Base-by-base conservation (phyloP, 2,797 vertebrate genomes). In the Arremon aurantiirostris region DNA sequence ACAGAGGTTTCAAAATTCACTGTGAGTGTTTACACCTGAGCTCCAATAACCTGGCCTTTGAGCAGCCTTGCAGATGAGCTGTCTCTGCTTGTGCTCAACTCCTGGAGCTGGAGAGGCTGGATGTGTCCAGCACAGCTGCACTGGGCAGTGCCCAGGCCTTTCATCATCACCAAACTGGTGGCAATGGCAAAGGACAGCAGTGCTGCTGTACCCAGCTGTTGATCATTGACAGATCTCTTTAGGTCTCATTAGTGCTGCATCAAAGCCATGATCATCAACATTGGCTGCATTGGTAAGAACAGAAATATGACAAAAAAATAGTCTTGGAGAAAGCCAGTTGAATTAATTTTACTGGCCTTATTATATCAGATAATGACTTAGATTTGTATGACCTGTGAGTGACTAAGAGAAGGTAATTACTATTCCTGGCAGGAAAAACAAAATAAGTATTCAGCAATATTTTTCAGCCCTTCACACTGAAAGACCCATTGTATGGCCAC, bases 391-490 rank as follows among this genome's bases (percentile, higher is more conserved):
- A 94, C 76, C 82, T 93, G 72, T 85, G 68, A 56, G 17, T 75
- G 79, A 64, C 30, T 89, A 76, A 80, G 59, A 83, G 70, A 88
- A 88, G 37, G 39, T 89, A 93, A 96, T 94, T 95, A 68, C 49
- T 89, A 27, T 47, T 91, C 65, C 70, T 79, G 73, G 34, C 77
- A 90, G 82, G 59, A 88, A 92, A 95, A 93, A 93, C 84, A 89
- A 92, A 88, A 34, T 55, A 93, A 85, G 35, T 53, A 78, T 95
- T 72, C 85, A 92, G 70, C 66, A 88, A 57, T 91, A 91, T 86
- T 95, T 94, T 92, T 78, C 72, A 94, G 90, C 44, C 50, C 27
- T 37, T 93, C 32, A 49, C 37, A 41, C n/a, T 86, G 85, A 95
- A 91, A 96, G 72, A 79, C 24, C 56, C 50, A 88, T 94, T 96